A percentile compares a stretch with the other conserved stretches of the same genome.
Conservation (phyloP, 2,113 vertebrate species). For the Seriola rivoliana region DNA sequence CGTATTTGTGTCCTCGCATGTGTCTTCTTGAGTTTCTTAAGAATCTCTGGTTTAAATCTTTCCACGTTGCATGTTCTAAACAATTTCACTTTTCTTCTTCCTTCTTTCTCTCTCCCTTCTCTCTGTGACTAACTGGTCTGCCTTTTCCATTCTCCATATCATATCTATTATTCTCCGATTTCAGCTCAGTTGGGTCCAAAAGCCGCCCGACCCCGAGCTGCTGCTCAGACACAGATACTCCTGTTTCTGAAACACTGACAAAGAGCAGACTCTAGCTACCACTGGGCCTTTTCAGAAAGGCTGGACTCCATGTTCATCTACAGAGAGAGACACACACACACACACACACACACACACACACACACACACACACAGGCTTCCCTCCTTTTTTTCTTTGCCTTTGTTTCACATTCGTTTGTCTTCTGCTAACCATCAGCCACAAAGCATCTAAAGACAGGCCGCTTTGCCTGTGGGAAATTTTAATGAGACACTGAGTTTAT, state of each 20-base stretch:
- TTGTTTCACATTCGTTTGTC: slow-evolving; percentile 36
- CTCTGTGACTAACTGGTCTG: slow-evolving; percentile 6
- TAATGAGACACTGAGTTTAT: not conserved
- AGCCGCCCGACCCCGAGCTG: slow-evolving; percentile 81
- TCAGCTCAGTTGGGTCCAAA: slow-evolving; percentile 85
- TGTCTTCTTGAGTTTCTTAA: too few species aligned
- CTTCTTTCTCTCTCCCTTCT: slow-evolving; percentile 21
- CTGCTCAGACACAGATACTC: slow-evolving; percentile 87
- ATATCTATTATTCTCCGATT: slow-evolving; percentile 57
- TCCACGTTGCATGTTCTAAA: slow-evolving; percentile 49
- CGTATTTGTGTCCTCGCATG: too few species aligned
- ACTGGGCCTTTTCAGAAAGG: slow-evolving; percentile 68
- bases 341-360: slow-evolving; percentile 36
- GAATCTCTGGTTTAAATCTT: not conserved
- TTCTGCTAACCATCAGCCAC: slow-evolving; percentile 60
- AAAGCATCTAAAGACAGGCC: slow-evolving; percentile 27
- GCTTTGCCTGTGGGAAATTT: not conserved
- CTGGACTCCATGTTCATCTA: slow-evolving; percentile 51
- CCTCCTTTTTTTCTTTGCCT: not conserved
- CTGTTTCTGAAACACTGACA: slow-evolving; percentile 79
- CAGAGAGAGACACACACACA: slow-evolving; percentile 22
- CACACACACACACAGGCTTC: slow-evolving; percentile 5
- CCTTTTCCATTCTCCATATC: slow-evolving; percentile 57
- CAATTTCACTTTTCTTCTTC: slow-evolving; percentile 35
- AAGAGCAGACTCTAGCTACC: slow-evolving; percentile 8